Base-by-base conservation (phyloP, 2,797 vertebrate genomes). In the Sebastes hubbsi region DNA sequence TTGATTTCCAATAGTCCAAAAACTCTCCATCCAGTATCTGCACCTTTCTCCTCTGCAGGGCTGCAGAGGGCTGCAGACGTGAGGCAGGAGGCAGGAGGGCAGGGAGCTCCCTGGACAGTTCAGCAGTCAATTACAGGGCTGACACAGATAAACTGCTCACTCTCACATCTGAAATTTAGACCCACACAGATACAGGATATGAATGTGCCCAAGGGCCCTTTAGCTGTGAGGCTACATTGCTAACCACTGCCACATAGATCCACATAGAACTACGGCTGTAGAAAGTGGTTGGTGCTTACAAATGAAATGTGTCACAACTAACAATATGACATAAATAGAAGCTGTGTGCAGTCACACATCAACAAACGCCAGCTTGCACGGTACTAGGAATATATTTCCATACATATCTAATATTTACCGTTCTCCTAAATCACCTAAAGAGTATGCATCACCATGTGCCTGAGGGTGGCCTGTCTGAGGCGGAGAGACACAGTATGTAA, bases 401-500 rank as follows among this genome's bases (percentile, higher is more conserved):
- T 70, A 32, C 46, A 56, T 25, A 68, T 54, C 72, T 72, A 56
- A 77, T 74, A 77, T 79, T 73, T 58, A 71, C 61, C 56, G 69
- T 52, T 24, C 29, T 75, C 13, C 30, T 83, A 62, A 62, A 85
- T 81, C 70, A 67, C 54, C 34, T 56, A 18, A 20, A 69, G 58
- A 22, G 29, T 32, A 73, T 83, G 66, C 76, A 73, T 72, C 67
- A 13, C 56, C 72, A 65, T 73, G 20, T 32, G 73, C 27, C 52
- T 24, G 29, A 72, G 61, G 4, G 13, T 55, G 58, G 58, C 6
- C 55, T 49, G 64, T 34, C 65, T 56, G 77, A 60, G 72, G 60
- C 59, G 71, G 52, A 73, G 66, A 86, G 20, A 46, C 27, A 60
- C 59, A 65, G 72, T 36, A 30, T 69, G 81, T 65, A 68, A 84